Base-by-base conservation (phyloP, 2,888 invertebrate species). In the Drosophila longiperda region DNA sequence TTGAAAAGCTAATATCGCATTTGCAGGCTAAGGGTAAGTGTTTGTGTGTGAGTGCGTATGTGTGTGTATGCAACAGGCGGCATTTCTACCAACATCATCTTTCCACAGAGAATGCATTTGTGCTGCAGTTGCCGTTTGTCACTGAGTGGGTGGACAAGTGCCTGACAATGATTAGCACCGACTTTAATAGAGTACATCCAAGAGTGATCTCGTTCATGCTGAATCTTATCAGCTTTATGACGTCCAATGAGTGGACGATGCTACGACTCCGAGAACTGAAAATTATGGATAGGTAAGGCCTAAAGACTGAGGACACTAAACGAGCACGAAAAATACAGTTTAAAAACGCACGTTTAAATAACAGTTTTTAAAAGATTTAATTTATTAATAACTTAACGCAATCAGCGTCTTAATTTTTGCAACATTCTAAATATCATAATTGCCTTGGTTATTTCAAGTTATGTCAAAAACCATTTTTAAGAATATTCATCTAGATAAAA, bases 1-100 rank as follows among this genome's bases (percentile, higher is more conserved):
- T 95, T 71, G 96, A 95, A 90, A 94, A 94, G 80, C 93, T 96
- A 53, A 93, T 96, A 73, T 94, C 94, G 63, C 95, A 95, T 92
- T 91, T 96, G 78, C 92, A 94, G 26, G 94, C 94, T 59, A 93
- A 93, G 81, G 92, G 93, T 78, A 93, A 94, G 90, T 92, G 93
- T 54, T 40, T 59, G n/a, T 36, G 29, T n/a, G 29, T 34, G 17
- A 11, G 36, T 12, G 36, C 3, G 15, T 9, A 40, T n/a, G 49
- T 50, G 40, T 20, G n/a, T 52, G 33, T 11, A 38, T 58, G 79
- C 80, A 80, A 78, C 76, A 78, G 66, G 77, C 77, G 71, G 63
- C 62, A 36, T 50, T 29, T 58, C 42, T 67, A 53, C 72, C 34
- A 34, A 42, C 40, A 34, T 23, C 36, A 38, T 60, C 12, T 32